A percentile compares a stretch with the other conserved stretches of the same genome.
These are phyloP conservation scores for Ceuthmochares aereus DNA, from an alignment of 2,113 vertebrate genomes.

Conservation along the genomic window DNA sequence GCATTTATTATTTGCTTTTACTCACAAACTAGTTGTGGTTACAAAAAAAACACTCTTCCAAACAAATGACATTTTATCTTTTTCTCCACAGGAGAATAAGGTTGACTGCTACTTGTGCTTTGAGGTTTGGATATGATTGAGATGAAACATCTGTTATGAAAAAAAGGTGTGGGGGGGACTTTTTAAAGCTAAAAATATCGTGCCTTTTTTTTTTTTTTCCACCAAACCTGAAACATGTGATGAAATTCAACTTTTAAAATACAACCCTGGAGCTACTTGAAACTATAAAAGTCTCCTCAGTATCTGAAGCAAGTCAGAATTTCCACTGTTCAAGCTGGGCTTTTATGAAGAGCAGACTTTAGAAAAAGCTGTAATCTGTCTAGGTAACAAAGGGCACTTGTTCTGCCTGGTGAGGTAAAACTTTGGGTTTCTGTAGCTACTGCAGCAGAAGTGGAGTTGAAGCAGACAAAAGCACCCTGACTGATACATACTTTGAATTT, in stretches of 20 bases:
- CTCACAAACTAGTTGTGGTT: conserved; percentile 48
- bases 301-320: conserved; percentile 78
- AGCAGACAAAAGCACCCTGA: conserved; percentile 58
- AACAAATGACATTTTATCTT: conserved; percentile 62
- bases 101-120: conserved; percentile 65
- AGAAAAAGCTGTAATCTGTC: conserved; percentile 73
- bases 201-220: background rate
- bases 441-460: conserved; percentile 59
- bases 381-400: conserved; percentile 76
- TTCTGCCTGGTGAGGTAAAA: conserved; percentile 70
- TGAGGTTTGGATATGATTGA: conserved; percentile 70
- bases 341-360: conserved; percentile 78
- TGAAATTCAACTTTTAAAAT: conserved; percentile 78
- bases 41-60: conserved; percentile 26
- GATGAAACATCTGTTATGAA: conserved; percentile 73
- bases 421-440: conserved; percentile 67
- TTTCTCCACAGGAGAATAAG: conserved; percentile 61
- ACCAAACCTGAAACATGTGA: conserved; percentile 74
- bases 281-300: conserved; percentile 77
- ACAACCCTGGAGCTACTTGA: conserved; percentile 77
- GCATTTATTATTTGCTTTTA: conserved; percentile 61
- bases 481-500: conserved; percentile 51
- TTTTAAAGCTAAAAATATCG: conserved; percentile 74
- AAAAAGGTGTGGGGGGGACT: background rate
- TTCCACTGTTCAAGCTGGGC: conserved; percentile 76